Evolutionary conservation across 2,797 vertebrate species (phyloP).

Genomic region (Hydrocynus forskahlii): DNA sequence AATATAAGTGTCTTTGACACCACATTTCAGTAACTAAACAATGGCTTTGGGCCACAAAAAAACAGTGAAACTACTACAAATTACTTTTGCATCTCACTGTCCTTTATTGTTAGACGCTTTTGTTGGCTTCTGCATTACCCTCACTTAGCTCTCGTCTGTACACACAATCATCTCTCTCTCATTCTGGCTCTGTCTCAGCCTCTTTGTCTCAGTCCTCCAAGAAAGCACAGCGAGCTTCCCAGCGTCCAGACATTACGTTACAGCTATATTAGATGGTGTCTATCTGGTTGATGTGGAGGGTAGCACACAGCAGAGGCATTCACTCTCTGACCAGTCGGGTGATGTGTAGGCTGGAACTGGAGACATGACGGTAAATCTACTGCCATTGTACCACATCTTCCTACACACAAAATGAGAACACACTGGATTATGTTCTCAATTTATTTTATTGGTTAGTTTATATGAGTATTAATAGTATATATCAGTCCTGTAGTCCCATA

Average conservation of each 20-base stretch:
- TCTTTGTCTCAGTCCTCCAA: slow-evolving; percentile 59
- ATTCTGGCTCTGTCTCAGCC: slow-evolving; percentile 38
- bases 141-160: neutral
- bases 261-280: slow-evolving; percentile 62
- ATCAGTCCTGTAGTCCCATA: neutral
- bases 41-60: neutral
- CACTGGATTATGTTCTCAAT: neutral
- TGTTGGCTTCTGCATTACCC: neutral
- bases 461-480: neutral
- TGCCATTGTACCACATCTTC: neutral
- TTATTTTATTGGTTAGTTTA: neutral
- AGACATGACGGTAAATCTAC: neutral
- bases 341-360: neutral
- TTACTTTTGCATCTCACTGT: neutral
- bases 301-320: slow-evolving; percentile 54
- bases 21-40: neutral
- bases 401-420: too few relatives aligned
- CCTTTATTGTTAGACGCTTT: neutral
- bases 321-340: neutral
- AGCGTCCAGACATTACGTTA: slow-evolving; percentile 63
- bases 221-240: slow-evolving; percentile 45
- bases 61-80: neutral
- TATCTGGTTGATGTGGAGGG: slow-evolving; percentile 66
- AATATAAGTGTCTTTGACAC: neutral
- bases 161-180: slow-evolving; percentile 45